Evolutionary conservation across 1,140 invertebrate species (phyloP), one percentile per base, ranked within the genome.

Genomic region (Papilio xuthus): DNA sequence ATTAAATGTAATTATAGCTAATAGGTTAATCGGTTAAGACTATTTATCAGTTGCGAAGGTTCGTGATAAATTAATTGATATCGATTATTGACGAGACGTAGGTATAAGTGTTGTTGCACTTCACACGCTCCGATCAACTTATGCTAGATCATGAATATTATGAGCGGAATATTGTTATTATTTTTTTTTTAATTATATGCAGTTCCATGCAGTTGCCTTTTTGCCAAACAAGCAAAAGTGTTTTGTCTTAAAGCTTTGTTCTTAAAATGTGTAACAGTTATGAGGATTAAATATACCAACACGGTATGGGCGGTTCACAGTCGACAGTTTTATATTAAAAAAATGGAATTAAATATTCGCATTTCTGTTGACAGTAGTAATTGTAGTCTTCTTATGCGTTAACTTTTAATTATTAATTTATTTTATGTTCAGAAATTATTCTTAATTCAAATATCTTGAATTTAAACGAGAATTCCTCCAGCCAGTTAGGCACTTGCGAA

Each of bases 401-500:
- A 3, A 13, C 13, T 60, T 60, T 23, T 60, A 60, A 26, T 26
- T 28, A 26, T 10, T 26, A 13, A 60, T 60, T 26, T 18, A 26
- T 60, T 26, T 67, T 67, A 2, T 1, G 13, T 32, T 13, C 26
- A 28, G 10, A 28, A n/a, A 56, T n/a, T 56, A n/a, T 60, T 4
- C 3, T 28, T 2, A 28, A 13, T 67, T 32, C 26, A 28, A 67
- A 67, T 67, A 32, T 32, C 0, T 67, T 28, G 13, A 63, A 32
- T 18, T 63, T 63, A 15, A 63, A 63, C 60, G 60, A 28, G 60
- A 63, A 63, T 63, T 63, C 26, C 26, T 63, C 60, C n/a, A 63
- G 26, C 26, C 60, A 63, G 60, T 63, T 63, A 63, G 26, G 60
- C 26, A 28, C 26, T 28, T 28, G 60, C 60, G 60, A 28, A 63